Conservation (phyloP, 92 coral and sea anemone species). For the Porites evermanni region DNA sequence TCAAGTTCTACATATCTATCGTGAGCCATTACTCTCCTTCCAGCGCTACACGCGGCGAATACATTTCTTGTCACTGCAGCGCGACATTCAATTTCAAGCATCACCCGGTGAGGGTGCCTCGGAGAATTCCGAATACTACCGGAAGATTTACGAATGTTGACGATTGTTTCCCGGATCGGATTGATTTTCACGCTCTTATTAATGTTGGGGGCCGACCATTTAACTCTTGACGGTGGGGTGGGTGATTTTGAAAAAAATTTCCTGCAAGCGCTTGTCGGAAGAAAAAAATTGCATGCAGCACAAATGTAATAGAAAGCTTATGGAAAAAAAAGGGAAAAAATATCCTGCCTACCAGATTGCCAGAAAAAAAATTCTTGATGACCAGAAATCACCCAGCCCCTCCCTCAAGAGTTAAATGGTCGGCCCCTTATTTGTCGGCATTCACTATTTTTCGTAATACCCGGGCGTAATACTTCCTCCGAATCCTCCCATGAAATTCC, state of each 20-base stretch:
- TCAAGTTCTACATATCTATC: constrained; percentile 92
- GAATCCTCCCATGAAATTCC: background rate
- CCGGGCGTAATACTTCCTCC: background rate
- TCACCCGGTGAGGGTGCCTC: constrained; percentile 23
- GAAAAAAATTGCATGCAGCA: background rate
- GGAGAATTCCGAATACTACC: background rate
- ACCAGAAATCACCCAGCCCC: no score
- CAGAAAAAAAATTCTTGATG: no score
- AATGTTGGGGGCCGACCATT: no score
- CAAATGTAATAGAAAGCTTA: no score
- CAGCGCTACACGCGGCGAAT: constrained; percentile 5
- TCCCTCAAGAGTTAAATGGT: no score
- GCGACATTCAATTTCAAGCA: background rate
- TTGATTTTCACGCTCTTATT: background rate
- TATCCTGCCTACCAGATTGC: no score
- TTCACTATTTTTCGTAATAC: background rate
- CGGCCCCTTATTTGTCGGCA: background rate
- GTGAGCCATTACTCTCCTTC: constrained; percentile 60
- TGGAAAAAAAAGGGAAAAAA: no score
- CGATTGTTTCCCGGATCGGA: background rate
- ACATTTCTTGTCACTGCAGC: constrained; percentile 23
- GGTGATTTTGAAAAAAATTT: no score
- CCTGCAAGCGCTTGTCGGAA: no score
- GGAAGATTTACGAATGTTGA: constrained; percentile 26
- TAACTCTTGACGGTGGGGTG: no score